Percentiles rank a stretch among this genome's conserved stretches.
These are phyloP conservation scores for Achatina immaculata DNA, from an alignment of 1,140 invertebrate species.

Conservation along the genomic window DNA sequence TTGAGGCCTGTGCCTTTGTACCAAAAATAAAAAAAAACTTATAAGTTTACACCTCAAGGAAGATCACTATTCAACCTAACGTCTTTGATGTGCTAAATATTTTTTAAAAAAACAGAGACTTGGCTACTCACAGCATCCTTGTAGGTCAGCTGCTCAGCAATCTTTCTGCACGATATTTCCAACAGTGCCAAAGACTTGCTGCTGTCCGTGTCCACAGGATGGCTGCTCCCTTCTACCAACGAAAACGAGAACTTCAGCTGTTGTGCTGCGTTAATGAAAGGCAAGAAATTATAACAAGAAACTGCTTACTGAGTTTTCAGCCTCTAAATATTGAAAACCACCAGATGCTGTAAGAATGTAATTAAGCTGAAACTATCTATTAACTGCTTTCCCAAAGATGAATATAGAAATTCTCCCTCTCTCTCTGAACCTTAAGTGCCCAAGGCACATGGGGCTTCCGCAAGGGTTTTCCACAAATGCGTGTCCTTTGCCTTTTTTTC, in stretches of 20 bases:
- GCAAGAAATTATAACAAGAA: neutral
- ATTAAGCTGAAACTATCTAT: neutral
- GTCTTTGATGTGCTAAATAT: too few relatives aligned
- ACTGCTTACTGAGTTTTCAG: neutral
- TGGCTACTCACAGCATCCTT: conserved; percentile 87
- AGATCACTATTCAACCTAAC: too few relatives aligned
- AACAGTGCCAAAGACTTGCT: conserved; percentile 57
- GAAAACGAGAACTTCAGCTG: conserved; percentile 66
- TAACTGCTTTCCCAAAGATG: neutral
- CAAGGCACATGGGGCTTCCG: too few relatives aligned
- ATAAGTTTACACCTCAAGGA: too few relatives aligned
- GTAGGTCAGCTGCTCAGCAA: conserved; percentile 96
- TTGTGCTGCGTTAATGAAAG: conserved; percentile 46
- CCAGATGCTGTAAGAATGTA: neutral
- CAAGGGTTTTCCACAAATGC: too few relatives aligned
- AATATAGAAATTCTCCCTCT: neutral
- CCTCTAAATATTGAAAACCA: neutral
- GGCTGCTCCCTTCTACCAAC: conserved; percentile 67
- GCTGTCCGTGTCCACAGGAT: conserved; percentile 59
- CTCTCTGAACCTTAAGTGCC: too few relatives aligned
- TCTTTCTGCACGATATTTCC: conserved; percentile 83
- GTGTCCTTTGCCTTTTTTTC: too few relatives aligned
- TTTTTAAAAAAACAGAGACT: too few relatives aligned
- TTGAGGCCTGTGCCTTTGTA: too few relatives aligned
- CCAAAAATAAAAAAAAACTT: too few relatives aligned